Percentiles rank a stretch among this genome's conserved stretches.
Evolutionary conservation across 1,140 invertebrate genomes (phyloP).

Genomic region (Marisa cornuarietis): DNA sequence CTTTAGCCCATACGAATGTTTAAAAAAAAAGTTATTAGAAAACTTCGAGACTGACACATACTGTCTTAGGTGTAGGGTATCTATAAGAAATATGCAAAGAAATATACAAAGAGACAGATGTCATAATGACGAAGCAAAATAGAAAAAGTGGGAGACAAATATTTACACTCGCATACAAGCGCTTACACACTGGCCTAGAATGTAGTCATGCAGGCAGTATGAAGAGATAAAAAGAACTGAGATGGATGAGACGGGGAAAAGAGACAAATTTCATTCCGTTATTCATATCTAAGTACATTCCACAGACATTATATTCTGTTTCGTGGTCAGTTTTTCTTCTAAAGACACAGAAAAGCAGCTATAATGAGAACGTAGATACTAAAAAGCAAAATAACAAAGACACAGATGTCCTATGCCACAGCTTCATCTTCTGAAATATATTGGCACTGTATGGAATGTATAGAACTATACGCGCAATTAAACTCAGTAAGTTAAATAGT

Average conservation of each 20-base stretch:
- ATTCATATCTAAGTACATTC: background rate
- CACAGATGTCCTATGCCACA: no score
- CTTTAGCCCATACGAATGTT: no score
- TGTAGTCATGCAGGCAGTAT: background rate
- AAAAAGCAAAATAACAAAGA: no score
- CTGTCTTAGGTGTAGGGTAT: no score
- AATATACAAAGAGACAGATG: background rate
- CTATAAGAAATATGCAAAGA: background rate
- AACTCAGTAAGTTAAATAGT: no score
- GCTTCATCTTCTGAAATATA: no score
- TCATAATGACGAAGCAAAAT: background rate
- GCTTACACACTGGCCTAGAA: background rate
- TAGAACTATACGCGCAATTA: no score
- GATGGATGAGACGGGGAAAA: background rate
- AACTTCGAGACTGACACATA: no score
- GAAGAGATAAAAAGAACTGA: background rate
- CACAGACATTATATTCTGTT: background rate
- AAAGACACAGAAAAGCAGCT: background rate
- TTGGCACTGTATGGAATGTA: no score
- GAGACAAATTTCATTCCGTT: background rate
- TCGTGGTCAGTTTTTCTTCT: background rate
- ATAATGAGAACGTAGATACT: background rate
- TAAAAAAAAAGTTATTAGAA: no score
- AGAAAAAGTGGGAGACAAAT: background rate
- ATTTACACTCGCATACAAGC: background rate